Percentiles rank a stretch among this genome's conserved stretches.
These are phyloP conservation scores for Drosophila bipectinata DNA, from an alignment of 1,140 invertebrate species.

Conservation along the genomic window DNA sequence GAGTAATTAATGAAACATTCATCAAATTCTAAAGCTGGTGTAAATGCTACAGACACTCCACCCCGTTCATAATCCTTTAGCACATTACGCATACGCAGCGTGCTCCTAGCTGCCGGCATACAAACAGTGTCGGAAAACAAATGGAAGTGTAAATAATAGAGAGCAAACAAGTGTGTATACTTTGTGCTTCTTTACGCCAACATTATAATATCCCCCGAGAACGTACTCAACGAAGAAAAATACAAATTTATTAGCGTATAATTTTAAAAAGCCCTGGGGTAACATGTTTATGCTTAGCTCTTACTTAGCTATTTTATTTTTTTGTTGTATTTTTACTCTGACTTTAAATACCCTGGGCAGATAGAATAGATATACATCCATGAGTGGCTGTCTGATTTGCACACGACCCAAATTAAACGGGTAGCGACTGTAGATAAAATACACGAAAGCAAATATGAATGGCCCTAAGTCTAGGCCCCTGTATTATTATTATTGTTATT, in stretches of 20 bases:
- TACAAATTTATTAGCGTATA: slow-evolving; percentile 60
- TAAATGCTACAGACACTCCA: neutral
- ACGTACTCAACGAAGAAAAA: slow-evolving; percentile 26
- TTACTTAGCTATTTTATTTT: slow-evolving; percentile 19
- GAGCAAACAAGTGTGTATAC: neutral
- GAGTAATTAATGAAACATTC: slow-evolving; percentile 53
- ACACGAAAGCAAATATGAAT: slow-evolving; percentile 19
- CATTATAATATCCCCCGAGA: slow-evolving; percentile 8
- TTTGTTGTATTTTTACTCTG: slow-evolving; percentile 16
- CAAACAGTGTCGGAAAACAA: slow-evolving; percentile 7
- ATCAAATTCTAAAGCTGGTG: slow-evolving; percentile 30
- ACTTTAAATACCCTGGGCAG: slow-evolving; percentile 22
- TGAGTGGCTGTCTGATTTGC: slow-evolving; percentile 34
- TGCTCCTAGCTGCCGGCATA: slow-evolving; percentile 12
- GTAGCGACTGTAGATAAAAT: slow-evolving; percentile 15
- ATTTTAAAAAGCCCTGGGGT: slow-evolving; percentile 65
- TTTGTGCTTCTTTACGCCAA: neutral
- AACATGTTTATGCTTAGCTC: slow-evolving; percentile 56
- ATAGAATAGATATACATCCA: slow-evolving; percentile 13
- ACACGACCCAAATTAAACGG: slow-evolving; percentile 45
- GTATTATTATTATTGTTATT: slow-evolving; percentile 34
- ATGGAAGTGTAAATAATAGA: slow-evolving; percentile 9
- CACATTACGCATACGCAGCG: slow-evolving; percentile 32
- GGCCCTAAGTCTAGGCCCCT: slow-evolving; percentile 4
- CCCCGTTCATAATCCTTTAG: slow-evolving; percentile 39